Conservation (phyloP, 2,888 invertebrate genomes). For the Agrotis exclamationis region DNA sequence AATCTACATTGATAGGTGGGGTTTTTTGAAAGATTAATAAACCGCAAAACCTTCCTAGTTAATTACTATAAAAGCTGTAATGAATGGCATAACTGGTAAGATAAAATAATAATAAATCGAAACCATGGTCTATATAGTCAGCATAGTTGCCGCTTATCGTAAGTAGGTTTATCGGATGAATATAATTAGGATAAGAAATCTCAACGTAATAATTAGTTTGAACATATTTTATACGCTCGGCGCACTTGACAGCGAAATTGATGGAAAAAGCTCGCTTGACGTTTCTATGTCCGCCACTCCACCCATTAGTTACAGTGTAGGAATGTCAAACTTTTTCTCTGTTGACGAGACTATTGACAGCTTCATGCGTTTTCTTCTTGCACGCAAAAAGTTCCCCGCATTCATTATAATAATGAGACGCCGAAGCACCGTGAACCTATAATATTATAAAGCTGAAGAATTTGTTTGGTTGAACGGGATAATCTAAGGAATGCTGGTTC, state of each 20-base stretch:
- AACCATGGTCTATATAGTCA: conserved; percentile 24
- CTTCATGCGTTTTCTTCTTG: conserved; percentile 41
- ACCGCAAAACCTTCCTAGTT: not conserved
- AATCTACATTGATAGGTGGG: not conserved
- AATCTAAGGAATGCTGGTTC: no score
- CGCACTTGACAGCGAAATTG: conserved; percentile 57
- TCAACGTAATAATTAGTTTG: conserved; percentile 54
- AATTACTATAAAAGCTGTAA: not conserved
- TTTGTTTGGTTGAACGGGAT: no score
- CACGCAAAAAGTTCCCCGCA: conserved; percentile 12
- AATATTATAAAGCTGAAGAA: no score
- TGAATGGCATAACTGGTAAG: conserved; percentile 11
- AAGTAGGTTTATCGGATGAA: conserved; percentile 59
- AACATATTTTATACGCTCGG: conserved; percentile 49
- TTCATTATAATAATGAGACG: conserved; percentile 1
- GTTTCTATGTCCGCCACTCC: conserved; percentile 56
- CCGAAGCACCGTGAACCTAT: no score
- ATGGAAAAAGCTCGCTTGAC: conserved; percentile 51
- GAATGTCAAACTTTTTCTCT: conserved; percentile 51
- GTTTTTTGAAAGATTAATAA: not conserved
- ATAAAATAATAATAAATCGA: conserved; percentile 30
- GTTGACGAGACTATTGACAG: conserved; percentile 39
- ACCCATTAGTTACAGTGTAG: conserved; percentile 50
- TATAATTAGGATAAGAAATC: conserved; percentile 61
- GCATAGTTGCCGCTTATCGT: conserved; percentile 28